A percentile compares a stretch with the other conserved stretches of the same genome.
These are phyloP conservation scores for Spizella passerina DNA, from an alignment of 2,797 vertebrate species.

Conservation along the genomic window DNA sequence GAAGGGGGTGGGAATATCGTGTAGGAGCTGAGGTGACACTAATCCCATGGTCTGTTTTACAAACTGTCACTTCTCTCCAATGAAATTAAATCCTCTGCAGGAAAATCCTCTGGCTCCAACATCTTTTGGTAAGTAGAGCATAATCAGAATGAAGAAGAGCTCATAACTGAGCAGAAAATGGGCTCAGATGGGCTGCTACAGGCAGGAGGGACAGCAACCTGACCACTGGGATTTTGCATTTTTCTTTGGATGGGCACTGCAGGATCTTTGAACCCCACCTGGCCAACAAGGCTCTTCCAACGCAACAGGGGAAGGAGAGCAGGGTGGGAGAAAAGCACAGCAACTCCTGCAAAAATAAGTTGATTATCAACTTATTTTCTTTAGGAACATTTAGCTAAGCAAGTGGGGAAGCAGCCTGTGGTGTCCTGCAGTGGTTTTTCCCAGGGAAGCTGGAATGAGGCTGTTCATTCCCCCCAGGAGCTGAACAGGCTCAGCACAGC, in stretches of 20 bases:
- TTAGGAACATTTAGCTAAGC: background rate
- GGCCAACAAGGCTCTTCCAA: background rate
- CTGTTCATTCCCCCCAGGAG: background rate
- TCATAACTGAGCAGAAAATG: background rate
- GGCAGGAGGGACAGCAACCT: background rate
- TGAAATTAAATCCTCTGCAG: background rate
- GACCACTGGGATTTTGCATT: background rate
- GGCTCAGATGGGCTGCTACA: background rate
- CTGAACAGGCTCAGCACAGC: background rate
- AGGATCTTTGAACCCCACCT: background rate
- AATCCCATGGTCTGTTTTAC: background rate
- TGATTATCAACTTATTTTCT: slow-evolving; percentile 28
- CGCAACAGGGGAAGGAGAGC: background rate
- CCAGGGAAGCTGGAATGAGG: background rate
- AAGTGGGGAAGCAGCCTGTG: background rate
- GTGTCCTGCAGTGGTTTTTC: background rate
- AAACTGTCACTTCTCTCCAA: background rate
- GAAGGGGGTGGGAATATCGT: background rate
- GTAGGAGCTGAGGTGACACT: slow-evolving; percentile 8
- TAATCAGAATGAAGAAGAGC: background rate
- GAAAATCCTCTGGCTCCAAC: slow-evolving; percentile 13
- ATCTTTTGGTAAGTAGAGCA: background rate
- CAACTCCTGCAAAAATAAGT: background rate
- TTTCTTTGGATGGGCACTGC: background rate
- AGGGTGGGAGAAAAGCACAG: background rate